phyloP scores from a whole-genome alignment of 2,888 invertebrate genomes.

The Euplagia quadripunctaria region DNA sequence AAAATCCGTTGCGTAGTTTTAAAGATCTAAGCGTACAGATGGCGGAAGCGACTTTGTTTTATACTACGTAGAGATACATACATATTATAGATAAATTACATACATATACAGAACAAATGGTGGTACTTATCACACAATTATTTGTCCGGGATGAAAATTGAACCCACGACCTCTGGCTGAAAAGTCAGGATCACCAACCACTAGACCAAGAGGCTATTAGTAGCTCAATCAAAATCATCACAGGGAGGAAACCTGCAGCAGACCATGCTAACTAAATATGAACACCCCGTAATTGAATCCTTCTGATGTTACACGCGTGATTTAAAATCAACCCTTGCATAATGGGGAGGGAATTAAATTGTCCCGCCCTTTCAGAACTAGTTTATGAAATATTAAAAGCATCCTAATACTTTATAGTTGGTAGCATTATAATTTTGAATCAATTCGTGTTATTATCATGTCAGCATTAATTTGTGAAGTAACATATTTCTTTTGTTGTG shows the following conservation, averaged over 20 bases:
- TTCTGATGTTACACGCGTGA: constrained; percentile 81
- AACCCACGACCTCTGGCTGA: too few species aligned
- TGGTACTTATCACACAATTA: too few species aligned
- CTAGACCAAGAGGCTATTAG: too few species aligned
- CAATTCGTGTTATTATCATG: constrained; percentile 83
- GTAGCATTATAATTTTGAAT: constrained; percentile 78
- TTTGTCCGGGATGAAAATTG: too few species aligned
- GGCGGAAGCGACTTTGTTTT: too few species aligned
- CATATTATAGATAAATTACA: too few species aligned
- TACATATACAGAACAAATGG: too few species aligned
- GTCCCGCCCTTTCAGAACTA: constrained; percentile 78
- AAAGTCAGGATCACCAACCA: too few species aligned
- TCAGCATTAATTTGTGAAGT: constrained; percentile 79
- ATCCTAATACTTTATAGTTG: constrained; percentile 61
- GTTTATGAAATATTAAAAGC: constrained; percentile 80
- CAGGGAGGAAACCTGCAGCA: constrained; percentile 37
- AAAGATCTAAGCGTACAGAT: too few species aligned
- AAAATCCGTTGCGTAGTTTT: too few species aligned
- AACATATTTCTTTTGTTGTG: constrained; percentile 48
- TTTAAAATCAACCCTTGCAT: constrained; percentile 60
- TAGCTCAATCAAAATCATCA: too few species aligned
- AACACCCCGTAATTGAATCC: constrained; percentile 82
- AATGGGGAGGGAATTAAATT: constrained; percentile 62
- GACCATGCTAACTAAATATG: constrained; percentile 83
- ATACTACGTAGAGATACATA: too few species aligned